These are phyloP conservation scores for Macaria liturata DNA, from an alignment of 2,888 invertebrate species.

Conservation along the genomic window DNA sequence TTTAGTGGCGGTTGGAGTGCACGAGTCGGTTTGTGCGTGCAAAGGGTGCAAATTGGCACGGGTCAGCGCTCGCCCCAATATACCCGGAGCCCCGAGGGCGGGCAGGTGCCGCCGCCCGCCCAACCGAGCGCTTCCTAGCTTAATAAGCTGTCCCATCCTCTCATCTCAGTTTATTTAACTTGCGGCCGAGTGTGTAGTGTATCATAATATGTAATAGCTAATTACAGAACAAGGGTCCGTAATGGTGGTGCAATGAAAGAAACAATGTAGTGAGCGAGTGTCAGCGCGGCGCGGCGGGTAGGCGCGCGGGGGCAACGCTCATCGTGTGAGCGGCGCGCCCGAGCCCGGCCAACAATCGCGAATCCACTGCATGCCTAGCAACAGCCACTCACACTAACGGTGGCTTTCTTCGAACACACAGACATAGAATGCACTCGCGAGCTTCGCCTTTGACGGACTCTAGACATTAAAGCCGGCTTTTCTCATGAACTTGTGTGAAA, in stretches of 20 bases:
- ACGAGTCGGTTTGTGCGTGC: slow-evolving; percentile 44
- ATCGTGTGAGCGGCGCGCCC: slow-evolving; percentile 78
- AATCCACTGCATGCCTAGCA: slow-evolving; percentile 78
- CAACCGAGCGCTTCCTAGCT: too few relatives aligned
- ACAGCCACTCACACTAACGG: slow-evolving; percentile 72
- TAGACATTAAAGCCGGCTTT: slow-evolving; percentile 54
- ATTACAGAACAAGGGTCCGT: slow-evolving; percentile 24
- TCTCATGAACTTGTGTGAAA: slow-evolving; percentile 44
- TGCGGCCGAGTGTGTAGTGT: too few relatives aligned
- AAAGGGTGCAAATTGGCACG: slow-evolving; percentile 59
- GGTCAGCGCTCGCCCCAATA: slow-evolving; percentile 70
- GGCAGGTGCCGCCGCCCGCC: slow-evolving; percentile 18
- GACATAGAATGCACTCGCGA: slow-evolving; percentile 56
- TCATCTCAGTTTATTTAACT: too few relatives aligned
- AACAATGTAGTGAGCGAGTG: slow-evolving; percentile 41
- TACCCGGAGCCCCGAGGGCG: slow-evolving; percentile 43
- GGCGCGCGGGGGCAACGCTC: slow-evolving; percentile 73
- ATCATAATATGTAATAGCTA: slow-evolving; percentile 14
- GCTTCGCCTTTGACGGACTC: slow-evolving; percentile 58
- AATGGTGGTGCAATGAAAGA: slow-evolving; percentile 44
- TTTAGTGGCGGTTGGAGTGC: slow-evolving; percentile 54
- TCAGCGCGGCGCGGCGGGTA: slow-evolving; percentile 37
- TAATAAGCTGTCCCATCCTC: too few relatives aligned
- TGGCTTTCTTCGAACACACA: slow-evolving; percentile 64
- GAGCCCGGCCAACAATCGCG: slow-evolving; percentile 69